Evolutionary conservation across 2,113 vertebrate genomes (phyloP).

Genomic region (Atlantisia rogersi): DNA sequence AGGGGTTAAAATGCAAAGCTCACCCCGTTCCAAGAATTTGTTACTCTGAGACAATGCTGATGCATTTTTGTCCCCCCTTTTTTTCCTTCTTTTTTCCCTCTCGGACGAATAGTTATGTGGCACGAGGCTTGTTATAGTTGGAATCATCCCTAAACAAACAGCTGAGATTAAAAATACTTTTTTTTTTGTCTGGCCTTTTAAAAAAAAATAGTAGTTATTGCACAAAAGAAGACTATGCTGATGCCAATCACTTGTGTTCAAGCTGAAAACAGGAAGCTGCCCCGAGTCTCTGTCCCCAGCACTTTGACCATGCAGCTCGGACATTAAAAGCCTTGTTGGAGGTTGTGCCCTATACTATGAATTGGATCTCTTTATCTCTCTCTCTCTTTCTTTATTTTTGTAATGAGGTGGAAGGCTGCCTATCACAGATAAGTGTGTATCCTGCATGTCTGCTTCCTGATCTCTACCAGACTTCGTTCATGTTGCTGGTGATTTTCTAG

Average conservation of each 20-base stretch:
- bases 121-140: constrained; percentile 71
- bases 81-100: background rate
- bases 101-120: constrained; percentile 67
- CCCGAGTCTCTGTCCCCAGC: constrained; percentile 22
- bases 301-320: background rate
- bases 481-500: background rate
- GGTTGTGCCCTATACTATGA: constrained; percentile 28
- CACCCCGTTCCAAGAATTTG: constrained; percentile 42
- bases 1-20: constrained; percentile 33
- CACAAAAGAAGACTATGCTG: constrained; percentile 50
- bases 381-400: background rate
- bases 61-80: constrained; percentile 33
- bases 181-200: constrained; percentile 49
- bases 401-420: constrained; percentile 17
- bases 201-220: constrained; percentile 53
- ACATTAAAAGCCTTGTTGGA: background rate
- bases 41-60: constrained; percentile 62
- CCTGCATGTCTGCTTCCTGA: constrained; percentile 40
- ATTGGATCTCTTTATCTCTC: background rate
- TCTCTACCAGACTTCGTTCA: background rate
- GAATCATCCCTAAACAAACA: constrained; percentile 77
- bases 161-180: constrained; percentile 71
- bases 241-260: constrained; percentile 34
- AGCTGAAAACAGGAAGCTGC: constrained; percentile 65
- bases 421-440: constrained; percentile 14